phyloP scores from a whole-genome alignment of 2,888 invertebrate genomes.

The Stegana nigrithorax region DNA sequence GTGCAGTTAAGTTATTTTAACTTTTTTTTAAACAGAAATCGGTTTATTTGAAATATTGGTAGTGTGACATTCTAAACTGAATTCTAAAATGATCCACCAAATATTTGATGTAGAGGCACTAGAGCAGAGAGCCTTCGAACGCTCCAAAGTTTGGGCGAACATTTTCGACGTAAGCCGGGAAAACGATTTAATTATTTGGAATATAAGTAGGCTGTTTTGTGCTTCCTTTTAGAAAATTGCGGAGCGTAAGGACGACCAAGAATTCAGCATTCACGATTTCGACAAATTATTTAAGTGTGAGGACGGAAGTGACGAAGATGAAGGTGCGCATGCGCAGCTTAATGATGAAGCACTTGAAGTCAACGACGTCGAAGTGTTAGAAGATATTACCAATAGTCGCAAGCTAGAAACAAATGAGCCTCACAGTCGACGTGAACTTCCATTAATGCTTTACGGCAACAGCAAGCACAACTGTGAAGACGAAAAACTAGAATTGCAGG shows the following conservation, averaged over 20 bases:
- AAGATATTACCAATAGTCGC: conserved; percentile 20
- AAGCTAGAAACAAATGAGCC: not conserved
- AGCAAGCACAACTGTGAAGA: conserved; percentile 27
- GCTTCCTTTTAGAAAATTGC: too few relatives aligned
- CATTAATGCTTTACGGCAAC: too few relatives aligned
- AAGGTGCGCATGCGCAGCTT: not conserved
- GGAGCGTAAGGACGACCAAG: conserved; percentile 31
- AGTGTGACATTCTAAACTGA: too few relatives aligned
- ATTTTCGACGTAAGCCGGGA: conserved; percentile 45
- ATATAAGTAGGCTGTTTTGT: not conserved
- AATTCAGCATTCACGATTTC: conserved; percentile 16
- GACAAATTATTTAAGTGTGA: conserved; percentile 34
- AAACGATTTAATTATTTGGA: not conserved
- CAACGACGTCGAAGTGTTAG: conserved; percentile 3
- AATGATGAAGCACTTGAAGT: conserved; percentile 36
- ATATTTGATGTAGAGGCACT: conserved; percentile 40
- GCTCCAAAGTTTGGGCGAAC: conserved; percentile 58
- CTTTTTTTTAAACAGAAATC: too few relatives aligned
- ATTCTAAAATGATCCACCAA: conserved; percentile 35
- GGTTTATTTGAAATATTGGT: too few relatives aligned
- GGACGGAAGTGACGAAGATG: conserved; percentile 7
- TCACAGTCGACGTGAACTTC: not conserved
- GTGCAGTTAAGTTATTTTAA: too few relatives aligned
- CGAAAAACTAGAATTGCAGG: conserved; percentile 25
- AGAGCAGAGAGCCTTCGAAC: conserved; percentile 48